Conservation (phyloP, 2,113 vertebrate species). For the Charina bottae region DNA sequence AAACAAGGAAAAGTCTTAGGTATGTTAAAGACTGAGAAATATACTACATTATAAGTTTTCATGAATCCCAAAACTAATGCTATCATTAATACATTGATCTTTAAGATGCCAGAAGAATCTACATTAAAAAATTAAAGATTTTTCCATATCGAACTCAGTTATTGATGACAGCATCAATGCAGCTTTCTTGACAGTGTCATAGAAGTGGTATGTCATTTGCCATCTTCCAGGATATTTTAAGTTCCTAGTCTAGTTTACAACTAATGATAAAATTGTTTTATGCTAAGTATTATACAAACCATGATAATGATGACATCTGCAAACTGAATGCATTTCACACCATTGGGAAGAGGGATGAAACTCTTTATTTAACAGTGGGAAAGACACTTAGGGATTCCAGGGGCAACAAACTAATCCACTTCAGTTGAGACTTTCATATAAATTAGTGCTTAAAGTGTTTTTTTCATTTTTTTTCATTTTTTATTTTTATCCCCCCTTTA, state of each 20-base stretch:
- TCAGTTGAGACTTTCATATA: constrained; percentile 18
- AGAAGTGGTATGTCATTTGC: neutral
- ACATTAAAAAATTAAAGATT: no score
- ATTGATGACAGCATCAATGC: no score
- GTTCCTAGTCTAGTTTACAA: neutral
- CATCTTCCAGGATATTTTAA: neutral
- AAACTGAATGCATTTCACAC: neutral
- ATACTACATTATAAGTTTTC: no score
- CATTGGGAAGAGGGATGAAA: neutral
- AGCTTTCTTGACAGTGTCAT: neutral
- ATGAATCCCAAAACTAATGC: no score
- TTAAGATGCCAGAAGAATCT: no score
- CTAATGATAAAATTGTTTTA: neutral
- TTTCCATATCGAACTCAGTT: no score
- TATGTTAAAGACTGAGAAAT: no score
- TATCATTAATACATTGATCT: no score
- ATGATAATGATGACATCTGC: neutral
- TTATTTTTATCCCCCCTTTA: no score
- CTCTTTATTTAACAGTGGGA: neutral
- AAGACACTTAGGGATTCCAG: neutral
- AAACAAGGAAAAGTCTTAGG: no score
- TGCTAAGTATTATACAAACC: neutral
- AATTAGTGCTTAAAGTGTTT: constrained; percentile 1
- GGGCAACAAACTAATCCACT: neutral
- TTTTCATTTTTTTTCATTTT: no score